Percentiles rank a stretch among this genome's conserved stretches.
phyloP scores from a whole-genome alignment of 2,113 vertebrate species.

The Neopipo cinnamomea region DNA sequence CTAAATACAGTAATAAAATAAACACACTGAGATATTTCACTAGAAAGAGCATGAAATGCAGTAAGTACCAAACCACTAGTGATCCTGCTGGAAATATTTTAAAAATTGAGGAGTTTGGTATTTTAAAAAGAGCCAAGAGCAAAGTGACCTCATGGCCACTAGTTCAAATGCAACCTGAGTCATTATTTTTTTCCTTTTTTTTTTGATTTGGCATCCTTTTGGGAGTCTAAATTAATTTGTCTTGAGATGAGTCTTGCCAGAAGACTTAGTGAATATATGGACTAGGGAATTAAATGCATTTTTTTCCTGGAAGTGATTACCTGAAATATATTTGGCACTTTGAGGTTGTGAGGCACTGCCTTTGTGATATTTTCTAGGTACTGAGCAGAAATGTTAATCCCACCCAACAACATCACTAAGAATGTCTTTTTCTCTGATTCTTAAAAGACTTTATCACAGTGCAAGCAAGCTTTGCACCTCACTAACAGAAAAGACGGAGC shows the following conservation, averaged over 20 bases:
- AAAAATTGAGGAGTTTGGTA: neutral
- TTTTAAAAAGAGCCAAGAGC: neutral
- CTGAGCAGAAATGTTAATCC: neutral
- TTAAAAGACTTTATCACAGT: neutral
- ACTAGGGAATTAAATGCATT: neutral
- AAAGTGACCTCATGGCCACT: neutral
- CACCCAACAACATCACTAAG: neutral
- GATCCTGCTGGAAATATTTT: slow-evolving; percentile 13
- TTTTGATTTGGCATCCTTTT: neutral
- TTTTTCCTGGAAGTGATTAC: neutral
- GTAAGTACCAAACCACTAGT: neutral
- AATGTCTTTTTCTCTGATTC: neutral
- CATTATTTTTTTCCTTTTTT: neutral
- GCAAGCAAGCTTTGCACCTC: neutral
- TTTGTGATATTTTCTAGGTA: neutral
- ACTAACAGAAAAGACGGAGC: neutral
- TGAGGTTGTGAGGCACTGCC: neutral
- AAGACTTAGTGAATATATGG: neutral
- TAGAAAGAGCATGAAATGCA: neutral
- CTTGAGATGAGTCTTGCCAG: neutral
- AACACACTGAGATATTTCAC: neutral
- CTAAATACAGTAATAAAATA: slow-evolving; percentile 29
- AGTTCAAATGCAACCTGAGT: neutral
- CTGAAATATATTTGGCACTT: neutral
- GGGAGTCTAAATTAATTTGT: neutral